These are phyloP conservation scores for Goniozus legneri DNA, from an alignment of 1,140 invertebrate species.

Conservation along the genomic window DNA sequence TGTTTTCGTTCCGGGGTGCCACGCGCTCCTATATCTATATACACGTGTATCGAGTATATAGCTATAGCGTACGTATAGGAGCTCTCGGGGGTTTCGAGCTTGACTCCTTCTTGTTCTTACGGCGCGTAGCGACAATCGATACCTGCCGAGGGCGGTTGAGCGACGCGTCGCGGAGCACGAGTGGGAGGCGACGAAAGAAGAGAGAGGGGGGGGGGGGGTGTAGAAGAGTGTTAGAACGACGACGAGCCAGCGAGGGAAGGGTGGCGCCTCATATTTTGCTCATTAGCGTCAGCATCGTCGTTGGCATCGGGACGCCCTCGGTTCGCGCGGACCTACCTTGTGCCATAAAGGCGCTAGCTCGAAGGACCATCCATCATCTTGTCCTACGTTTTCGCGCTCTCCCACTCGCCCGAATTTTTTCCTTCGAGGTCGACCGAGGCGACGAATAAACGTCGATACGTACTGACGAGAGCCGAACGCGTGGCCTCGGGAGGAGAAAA, in stretches of 20 bases:
- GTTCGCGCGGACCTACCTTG: conserved; percentile 23
- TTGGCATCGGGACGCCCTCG: conserved; percentile 45
- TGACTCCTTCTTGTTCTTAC: conserved; percentile 27
- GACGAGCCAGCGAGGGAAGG: conserved; percentile 16
- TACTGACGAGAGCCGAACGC: not conserved
- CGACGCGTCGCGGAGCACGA: conserved; percentile 10
- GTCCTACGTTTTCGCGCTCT: conserved; percentile 31
- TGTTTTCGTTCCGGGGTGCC: conserved; percentile 21
- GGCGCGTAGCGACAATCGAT: conserved; percentile 44
- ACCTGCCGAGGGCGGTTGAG: conserved; percentile 25
- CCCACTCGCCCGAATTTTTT: not conserved
- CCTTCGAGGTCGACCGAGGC: not conserved
- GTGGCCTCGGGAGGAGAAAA: not conserved
- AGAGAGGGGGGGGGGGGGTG: conserved; percentile 8
- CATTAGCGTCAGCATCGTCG: conserved; percentile 53
- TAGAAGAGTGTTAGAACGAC: no score
- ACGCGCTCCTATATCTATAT: no score
- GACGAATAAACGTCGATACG: not conserved
- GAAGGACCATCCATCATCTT: conserved; percentile 52
- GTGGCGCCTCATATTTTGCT: conserved; percentile 54
- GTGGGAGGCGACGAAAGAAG: conserved; percentile 15
- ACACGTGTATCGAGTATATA: no score
- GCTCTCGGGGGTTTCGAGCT: not conserved
- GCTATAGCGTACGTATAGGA: no score
- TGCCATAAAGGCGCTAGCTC: conserved; percentile 26